Conservation (phyloP, 2,888 invertebrate genomes). For the Hyalella azteca region DNA sequence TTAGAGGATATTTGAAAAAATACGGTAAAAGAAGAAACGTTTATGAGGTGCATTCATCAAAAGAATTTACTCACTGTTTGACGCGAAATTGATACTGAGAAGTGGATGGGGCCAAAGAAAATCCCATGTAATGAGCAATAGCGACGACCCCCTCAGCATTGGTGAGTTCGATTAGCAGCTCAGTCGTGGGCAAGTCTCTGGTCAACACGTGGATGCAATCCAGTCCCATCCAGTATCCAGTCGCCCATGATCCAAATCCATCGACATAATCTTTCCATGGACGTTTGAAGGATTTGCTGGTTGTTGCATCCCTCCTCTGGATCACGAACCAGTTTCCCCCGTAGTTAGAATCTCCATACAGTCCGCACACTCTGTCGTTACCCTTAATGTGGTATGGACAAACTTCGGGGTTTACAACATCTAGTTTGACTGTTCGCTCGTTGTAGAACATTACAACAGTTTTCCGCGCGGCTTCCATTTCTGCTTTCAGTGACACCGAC, state of each 20-base stretch:
- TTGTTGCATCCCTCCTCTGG: neutral
- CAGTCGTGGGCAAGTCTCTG: neutral
- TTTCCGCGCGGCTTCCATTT: neutral
- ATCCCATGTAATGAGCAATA: neutral
- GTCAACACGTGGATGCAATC: constrained; percentile 4
- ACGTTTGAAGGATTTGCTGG: neutral
- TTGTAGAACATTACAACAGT: neutral
- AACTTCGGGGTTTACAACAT: neutral
- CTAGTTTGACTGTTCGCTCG: neutral
- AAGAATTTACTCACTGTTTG: neutral
- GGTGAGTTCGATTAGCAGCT: constrained; percentile 2
- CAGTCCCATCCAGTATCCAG: constrained; percentile 9
- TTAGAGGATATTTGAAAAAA: no score
- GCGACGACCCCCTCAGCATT: neutral
- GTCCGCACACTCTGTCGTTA: neutral
- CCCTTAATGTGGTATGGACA: neutral
- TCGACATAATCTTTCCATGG: neutral
- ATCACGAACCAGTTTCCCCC: constrained; percentile 26
- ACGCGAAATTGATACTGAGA: neutral
- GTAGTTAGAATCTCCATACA: neutral
- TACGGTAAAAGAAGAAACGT: no score
- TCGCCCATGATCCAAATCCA: neutral
- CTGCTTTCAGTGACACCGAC: neutral
- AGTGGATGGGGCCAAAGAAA: neutral
- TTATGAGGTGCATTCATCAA: no score